These are phyloP conservation scores for human (Homo sapiens) DNA, from an alignment of 2,113 vertebrate species.

Conservation along the genomic window DNA sequence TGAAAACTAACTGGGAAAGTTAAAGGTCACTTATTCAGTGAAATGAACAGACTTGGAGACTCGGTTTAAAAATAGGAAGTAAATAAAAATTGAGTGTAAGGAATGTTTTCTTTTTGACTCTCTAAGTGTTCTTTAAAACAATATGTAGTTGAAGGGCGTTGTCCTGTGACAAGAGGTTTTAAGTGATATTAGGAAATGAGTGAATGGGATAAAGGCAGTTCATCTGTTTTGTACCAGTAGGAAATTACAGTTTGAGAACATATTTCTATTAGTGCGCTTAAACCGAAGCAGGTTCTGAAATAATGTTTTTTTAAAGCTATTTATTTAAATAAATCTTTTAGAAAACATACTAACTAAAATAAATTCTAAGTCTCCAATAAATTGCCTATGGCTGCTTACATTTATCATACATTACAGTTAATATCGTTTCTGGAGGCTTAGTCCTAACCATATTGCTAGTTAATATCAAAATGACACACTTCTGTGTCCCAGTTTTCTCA, in stretches of 20 bases:
- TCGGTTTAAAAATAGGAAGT: conserved; percentile 21
- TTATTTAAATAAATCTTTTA: conserved; percentile 6
- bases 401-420: neutral
- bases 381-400: neutral
- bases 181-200: neutral
- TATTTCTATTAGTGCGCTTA: neutral
- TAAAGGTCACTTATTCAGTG: neutral
- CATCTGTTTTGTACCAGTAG: neutral
- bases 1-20: neutral
- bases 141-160: neutral
- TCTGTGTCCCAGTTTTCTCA: neutral
- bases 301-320: neutral
- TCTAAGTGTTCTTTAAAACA: neutral
- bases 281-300: neutral
- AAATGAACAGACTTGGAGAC: neutral
- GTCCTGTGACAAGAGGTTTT: neutral
- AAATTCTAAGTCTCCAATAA: neutral
- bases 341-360: neutral
- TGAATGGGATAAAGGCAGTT: neutral
- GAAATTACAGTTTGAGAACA: neutral
- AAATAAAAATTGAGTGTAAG: neutral
- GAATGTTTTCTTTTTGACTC: neutral
- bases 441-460: neutral
- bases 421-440: neutral
- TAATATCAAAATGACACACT: neutral